phyloP scores from a whole-genome alignment of 2,888 invertebrate species.

The Agrotis exclamationis region DNA sequence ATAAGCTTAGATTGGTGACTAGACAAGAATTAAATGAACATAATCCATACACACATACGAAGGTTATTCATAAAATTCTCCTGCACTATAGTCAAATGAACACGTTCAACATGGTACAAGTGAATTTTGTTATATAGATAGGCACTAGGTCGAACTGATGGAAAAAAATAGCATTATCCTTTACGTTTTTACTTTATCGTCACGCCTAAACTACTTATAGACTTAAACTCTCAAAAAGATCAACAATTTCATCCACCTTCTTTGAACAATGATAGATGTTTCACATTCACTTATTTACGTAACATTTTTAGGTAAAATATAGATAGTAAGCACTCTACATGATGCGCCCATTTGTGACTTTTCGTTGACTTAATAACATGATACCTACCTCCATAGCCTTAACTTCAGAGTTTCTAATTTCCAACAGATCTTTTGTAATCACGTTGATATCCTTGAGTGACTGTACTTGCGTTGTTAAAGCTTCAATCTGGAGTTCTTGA shows the following conservation, averaged over 20 bases:
- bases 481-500: conserved; percentile 95
- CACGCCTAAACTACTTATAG: not conserved
- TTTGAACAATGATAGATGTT: not conserved
- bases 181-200: not conserved
- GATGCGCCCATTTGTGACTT: not conserved
- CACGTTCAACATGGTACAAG: not conserved
- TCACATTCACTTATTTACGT: too few relatives aligned
- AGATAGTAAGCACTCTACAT: not conserved
- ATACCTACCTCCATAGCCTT: conserved; percentile 93
- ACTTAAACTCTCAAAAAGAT: not conserved
- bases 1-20: not conserved
- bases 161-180: not conserved
- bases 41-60: not conserved
- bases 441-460: conserved; percentile 95
- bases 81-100: not conserved
- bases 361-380: not conserved
- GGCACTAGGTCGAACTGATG: too few relatives aligned
- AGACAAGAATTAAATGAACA: not conserved
- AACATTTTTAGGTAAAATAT: not conserved
- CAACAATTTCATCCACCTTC: not conserved
- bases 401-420: conserved; percentile 95
- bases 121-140: too few relatives aligned
- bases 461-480: conserved; percentile 93
- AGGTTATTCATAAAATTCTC: not conserved
- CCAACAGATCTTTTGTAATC: conserved; percentile 95